Evolutionary conservation across 2,888 invertebrate genomes (phyloP).

Genomic region (Cacoxenus indagator): DNA sequence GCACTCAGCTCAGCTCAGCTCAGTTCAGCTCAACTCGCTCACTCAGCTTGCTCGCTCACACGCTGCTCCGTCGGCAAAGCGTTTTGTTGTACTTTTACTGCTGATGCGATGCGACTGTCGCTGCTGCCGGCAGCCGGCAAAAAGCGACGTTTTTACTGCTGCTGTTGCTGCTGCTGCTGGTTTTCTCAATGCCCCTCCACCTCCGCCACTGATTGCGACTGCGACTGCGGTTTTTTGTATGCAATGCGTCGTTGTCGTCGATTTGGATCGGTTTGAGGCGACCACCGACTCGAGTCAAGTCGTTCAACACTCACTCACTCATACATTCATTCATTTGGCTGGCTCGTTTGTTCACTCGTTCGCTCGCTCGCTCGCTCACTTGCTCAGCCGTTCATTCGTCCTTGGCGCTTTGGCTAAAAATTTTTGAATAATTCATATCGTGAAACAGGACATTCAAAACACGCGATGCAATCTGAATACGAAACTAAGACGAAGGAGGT

Average conservation of each 20-base stretch:
- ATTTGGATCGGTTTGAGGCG: neutral
- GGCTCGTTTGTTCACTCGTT: constrained; percentile 38
- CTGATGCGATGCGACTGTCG: neutral
- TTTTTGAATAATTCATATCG: constrained; percentile 71
- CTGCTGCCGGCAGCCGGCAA: constrained; percentile 1
- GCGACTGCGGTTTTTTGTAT: constrained; percentile 15
- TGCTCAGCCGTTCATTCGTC: constrained; percentile 59
- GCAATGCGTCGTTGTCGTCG: neutral
- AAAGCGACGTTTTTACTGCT: constrained; percentile 4
- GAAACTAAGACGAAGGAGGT: constrained; percentile 47
- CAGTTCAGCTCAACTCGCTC: too few species aligned
- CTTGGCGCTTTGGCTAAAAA: constrained; percentile 59
- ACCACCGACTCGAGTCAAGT: neutral
- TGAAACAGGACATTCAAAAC: constrained; percentile 70
- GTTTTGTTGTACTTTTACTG: constrained; percentile 7
- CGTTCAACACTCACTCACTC: constrained; percentile 36
- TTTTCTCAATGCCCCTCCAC: constrained; percentile 6
- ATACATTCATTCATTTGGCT: constrained; percentile 34
- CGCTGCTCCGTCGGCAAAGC: constrained; percentile 14
- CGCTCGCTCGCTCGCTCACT: constrained; percentile 33
- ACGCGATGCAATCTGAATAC: constrained; percentile 71
- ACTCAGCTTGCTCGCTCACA: constrained; percentile 9
- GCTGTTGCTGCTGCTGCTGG: neutral
- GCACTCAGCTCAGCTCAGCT: constrained; percentile 13
- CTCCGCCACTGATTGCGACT: too few species aligned